phyloP scores from a whole-genome alignment of 1,140 invertebrate species.

The Yoshiicerus persimilis region DNA sequence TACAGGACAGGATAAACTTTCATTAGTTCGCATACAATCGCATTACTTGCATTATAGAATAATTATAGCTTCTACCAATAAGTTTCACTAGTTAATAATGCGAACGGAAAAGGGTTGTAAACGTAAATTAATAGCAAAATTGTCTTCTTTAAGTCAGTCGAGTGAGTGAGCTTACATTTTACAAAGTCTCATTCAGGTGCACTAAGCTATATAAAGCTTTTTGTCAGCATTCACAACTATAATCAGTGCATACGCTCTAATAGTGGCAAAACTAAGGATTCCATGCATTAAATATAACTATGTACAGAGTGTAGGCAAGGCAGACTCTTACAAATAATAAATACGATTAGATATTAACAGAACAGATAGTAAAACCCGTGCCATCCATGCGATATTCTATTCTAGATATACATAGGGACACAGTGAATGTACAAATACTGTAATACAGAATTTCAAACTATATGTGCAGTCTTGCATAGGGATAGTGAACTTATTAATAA shows the following conservation, averaged over 20 bases:
- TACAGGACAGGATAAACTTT: conserved; percentile 13
- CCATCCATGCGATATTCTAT: neutral
- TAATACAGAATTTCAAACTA: too few species aligned
- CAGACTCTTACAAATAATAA: neutral
- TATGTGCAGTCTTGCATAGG: too few species aligned
- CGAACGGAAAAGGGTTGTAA: conserved; percentile 19
- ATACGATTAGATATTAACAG: neutral
- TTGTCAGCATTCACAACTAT: too few species aligned
- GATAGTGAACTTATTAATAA: too few species aligned
- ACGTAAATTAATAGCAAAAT: conserved; percentile 1
- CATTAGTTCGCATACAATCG: neutral
- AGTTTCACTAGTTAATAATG: conserved; percentile 18
- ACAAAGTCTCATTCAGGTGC: neutral
- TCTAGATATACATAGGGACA: neutral
- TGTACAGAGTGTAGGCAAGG: neutral
- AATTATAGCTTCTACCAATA: conserved; percentile 14
- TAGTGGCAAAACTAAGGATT: neutral
- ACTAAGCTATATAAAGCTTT: too few species aligned
- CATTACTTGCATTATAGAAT: conserved; percentile 17
- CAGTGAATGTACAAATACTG: too few species aligned
- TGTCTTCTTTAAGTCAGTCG: neutral
- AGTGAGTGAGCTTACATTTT: neutral
- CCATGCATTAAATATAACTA: neutral
- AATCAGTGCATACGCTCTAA: neutral
- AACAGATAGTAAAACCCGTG: neutral